These are phyloP conservation scores for Coccyzus lansbergi DNA, from an alignment of 2,797 vertebrate species.

Conservation along the genomic window DNA sequence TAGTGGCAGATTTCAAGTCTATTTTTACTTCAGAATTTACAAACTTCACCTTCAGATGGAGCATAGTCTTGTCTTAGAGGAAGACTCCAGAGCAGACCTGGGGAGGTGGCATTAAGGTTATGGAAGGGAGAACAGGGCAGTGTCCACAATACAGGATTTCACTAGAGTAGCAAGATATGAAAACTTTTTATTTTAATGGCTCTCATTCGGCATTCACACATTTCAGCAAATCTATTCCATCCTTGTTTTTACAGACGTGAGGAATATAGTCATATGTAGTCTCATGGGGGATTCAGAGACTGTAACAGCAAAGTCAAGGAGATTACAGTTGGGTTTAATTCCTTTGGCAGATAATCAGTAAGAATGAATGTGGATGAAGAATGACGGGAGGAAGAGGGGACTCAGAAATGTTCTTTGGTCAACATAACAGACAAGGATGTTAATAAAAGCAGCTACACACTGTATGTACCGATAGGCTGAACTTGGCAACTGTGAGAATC, in stretches of 20 bases:
- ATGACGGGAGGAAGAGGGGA: background rate
- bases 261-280: background rate
- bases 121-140: background rate
- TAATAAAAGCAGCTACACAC: background rate
- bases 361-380: background rate
- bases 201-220: background rate
- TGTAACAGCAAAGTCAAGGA: background rate
- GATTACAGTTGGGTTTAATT: background rate
- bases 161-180: background rate
- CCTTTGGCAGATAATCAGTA: background rate
- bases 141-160: background rate
- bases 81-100: background rate
- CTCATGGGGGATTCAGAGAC: background rate
- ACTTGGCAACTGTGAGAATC: accelerated
- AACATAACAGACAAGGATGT: background rate
- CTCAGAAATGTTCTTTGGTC: background rate
- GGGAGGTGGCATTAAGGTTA: background rate
- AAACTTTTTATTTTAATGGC: background rate
- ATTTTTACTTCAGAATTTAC: background rate
- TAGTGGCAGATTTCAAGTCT: conserved; percentile 7
- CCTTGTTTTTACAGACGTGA: background rate
- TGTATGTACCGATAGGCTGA: background rate
- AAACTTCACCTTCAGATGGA: background rate
- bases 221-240: background rate
- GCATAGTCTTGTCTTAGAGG: background rate